Base-by-base conservation (phyloP, 2,113 vertebrate genomes). In the Parotia lawesii region DNA sequence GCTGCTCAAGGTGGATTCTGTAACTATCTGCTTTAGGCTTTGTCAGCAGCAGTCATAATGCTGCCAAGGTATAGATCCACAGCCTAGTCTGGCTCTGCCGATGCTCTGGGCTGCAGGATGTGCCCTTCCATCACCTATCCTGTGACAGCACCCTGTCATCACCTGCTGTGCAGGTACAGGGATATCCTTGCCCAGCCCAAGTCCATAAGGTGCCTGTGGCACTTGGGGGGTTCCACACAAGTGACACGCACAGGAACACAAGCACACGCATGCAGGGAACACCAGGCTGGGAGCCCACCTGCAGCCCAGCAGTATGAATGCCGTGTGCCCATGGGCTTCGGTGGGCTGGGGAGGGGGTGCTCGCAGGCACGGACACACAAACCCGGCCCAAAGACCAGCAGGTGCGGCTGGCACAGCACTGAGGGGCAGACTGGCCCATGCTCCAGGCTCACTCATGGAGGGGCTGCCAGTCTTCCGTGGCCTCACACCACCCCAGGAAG, bases 291-390 rank as follows among this genome's bases (percentile, higher is more conserved):
- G n/a, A 74, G 67, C 33, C 40, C 50, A 64, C 45, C 19, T 18
- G 6, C 33, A 40, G 74, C 45, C 47, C 42, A 35, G 37, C 35
- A 29, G 23, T 2, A 22, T 24, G 37, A 28, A 44, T 37, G 51
- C 25, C 0, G 0, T 17, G 29, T 28, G 21, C 44, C 54, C 5
- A 0, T 0, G 11, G 37, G 21, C n/a, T 42, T 12, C 0, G 0
- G 21, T 11, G 45, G n/a, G 50, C 35, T 27, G 23, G 37, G 27
- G n/a, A 15, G 5, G 9, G 27, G 13, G 2, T 19, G 37, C 19
- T 45, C 5, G 22, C 27, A 40, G 45, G 15, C 12, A 60, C 0
- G 0, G 71, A 35, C 65, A 56, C 54, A 44, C 18, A 47, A 40
- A 21, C 4, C 10, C 11, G 57, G 47, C 42, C 65, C 44, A 23